Percentiles rank a stretch among this genome's conserved stretches.
Conservation (phyloP, 1,140 invertebrate species). For the Leptinotarsa texana region DNA sequence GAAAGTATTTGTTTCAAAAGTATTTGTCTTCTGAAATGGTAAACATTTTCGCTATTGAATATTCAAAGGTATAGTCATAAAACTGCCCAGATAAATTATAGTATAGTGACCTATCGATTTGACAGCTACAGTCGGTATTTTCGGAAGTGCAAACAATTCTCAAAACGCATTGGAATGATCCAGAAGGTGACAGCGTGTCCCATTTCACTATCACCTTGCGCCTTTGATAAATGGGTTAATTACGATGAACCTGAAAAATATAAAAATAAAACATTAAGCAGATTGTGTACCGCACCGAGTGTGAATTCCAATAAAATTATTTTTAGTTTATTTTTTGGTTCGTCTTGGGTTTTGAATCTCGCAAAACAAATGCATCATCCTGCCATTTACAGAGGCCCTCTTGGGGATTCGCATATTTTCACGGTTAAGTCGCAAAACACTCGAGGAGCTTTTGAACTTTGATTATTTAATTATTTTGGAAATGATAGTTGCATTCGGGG, state of each 20-base stretch:
- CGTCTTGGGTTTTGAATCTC: conserved; percentile 25
- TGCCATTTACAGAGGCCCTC: conserved; percentile 23
- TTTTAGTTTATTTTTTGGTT: conserved; percentile 32
- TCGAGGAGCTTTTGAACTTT: conserved; percentile 14
- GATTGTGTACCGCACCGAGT: background rate
- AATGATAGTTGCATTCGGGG: background rate
- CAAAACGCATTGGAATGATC: too few relatives aligned
- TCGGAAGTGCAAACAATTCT: too few relatives aligned
- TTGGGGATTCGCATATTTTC: conserved; percentile 26
- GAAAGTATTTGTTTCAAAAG: too few relatives aligned
- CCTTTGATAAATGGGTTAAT: conserved; percentile 10
- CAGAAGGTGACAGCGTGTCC: background rate
- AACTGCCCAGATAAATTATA: too few relatives aligned
- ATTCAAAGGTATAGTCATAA: too few relatives aligned
- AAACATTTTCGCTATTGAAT: too few relatives aligned
- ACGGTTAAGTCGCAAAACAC: conserved; percentile 20
- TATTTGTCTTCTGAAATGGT: too few relatives aligned
- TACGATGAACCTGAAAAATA: background rate
- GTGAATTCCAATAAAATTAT: conserved; percentile 30
- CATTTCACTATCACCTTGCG: background rate
- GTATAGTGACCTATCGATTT: too few relatives aligned
- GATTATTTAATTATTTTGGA: conserved; percentile 6
- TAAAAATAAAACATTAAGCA: conserved; percentile 18
- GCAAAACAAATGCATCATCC: conserved; percentile 31
- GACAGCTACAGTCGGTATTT: too few relatives aligned